These are phyloP conservation scores for Germaria angustata DNA, from an alignment of 2,888 invertebrate species.

Conservation along the genomic window DNA sequence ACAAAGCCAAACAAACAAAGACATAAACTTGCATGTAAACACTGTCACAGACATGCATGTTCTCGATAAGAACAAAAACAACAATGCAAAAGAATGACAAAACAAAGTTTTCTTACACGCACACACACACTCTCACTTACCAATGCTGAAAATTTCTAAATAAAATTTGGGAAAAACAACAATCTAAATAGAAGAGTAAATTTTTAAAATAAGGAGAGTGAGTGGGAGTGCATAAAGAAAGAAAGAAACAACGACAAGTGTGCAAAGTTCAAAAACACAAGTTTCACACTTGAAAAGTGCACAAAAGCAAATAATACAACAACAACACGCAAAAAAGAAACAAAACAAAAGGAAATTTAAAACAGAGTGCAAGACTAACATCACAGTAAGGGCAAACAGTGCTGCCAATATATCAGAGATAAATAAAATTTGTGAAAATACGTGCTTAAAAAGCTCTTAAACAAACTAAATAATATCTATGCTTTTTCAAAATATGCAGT, in stretches of 20 bases:
- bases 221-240: neutral
- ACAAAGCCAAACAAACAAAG: neutral
- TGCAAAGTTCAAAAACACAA: constrained; percentile 70
- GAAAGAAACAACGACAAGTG: constrained; percentile 31
- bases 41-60: constrained; percentile 41
- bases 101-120: neutral
- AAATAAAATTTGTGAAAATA: too few species aligned
- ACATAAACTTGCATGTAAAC: constrained; percentile 53
- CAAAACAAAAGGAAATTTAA: neutral
- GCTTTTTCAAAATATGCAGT: too few species aligned
- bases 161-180: neutral
- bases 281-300: constrained; percentile 70
- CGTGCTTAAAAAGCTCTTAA: too few species aligned
- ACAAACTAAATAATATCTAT: too few species aligned
- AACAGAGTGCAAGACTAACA: constrained; percentile 1
- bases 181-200: neutral
- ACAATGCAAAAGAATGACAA: constrained; percentile 5
- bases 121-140: neutral
- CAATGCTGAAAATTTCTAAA: neutral
- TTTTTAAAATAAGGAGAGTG: neutral
- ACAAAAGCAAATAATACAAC: constrained; percentile 68
- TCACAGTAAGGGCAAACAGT: neutral
- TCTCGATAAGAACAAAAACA: constrained; percentile 17
- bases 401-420: neutral
- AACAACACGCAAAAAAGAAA: constrained; percentile 34